These are phyloP conservation scores for Panurus biarmicus DNA, from an alignment of 2,113 vertebrate species.

Conservation along the genomic window DNA sequence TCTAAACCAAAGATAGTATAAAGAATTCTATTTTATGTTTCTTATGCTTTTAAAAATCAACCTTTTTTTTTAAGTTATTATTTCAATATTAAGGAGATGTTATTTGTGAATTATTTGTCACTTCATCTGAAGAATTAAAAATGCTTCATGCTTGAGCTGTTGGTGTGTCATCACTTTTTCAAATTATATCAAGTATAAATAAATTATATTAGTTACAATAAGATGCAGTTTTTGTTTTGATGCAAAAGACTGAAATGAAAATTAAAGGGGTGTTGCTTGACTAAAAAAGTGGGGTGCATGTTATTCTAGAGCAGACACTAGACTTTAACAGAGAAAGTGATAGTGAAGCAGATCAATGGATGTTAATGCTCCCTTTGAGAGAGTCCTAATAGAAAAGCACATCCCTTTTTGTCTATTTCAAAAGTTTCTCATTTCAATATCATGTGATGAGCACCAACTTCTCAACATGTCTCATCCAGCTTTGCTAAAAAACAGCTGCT, in stretches of 20 bases:
- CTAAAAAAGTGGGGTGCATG: neutral
- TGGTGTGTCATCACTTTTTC: slow-evolving; percentile 56
- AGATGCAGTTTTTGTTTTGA: slow-evolving; percentile 66
- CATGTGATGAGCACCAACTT: neutral
- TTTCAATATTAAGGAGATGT: slow-evolving; percentile 30
- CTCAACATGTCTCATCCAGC: neutral
- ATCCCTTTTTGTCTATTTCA: neutral
- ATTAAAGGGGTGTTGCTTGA: slow-evolving; percentile 7
- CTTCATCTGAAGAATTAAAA: slow-evolving; percentile 55
- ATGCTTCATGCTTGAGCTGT: slow-evolving; percentile 62
- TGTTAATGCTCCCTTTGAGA: neutral
- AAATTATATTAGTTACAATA: slow-evolving; percentile 67
- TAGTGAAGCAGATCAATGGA: neutral
- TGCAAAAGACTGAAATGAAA: slow-evolving; percentile 41
- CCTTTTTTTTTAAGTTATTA: neutral
- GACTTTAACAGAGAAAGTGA: neutral
- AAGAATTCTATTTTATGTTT: neutral
- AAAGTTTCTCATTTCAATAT: neutral
- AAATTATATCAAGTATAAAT: slow-evolving; percentile 67
- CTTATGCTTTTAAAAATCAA: neutral
- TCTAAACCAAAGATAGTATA: neutral
- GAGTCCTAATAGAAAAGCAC: neutral
- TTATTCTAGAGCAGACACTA: neutral
- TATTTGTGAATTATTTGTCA: slow-evolving; percentile 52
- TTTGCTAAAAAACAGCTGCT: neutral